Evolutionary conservation across 2,888 invertebrate genomes (phyloP).

Genomic region (Zaprionus obscuricornis): DNA sequence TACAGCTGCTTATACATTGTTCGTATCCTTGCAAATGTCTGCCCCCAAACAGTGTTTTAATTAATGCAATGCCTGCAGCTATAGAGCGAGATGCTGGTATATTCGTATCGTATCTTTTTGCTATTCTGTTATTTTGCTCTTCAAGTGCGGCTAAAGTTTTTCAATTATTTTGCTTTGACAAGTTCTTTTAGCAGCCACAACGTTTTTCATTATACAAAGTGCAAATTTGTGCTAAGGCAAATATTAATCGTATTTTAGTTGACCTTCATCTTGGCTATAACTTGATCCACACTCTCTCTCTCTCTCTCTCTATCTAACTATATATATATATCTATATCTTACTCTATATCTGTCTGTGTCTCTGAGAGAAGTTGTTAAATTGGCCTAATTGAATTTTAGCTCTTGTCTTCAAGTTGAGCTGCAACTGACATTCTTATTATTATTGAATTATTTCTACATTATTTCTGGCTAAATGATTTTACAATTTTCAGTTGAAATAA

Average conservation of each 20-base stretch:
- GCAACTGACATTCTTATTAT: constrained; percentile 33
- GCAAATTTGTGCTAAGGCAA: constrained; percentile 43
- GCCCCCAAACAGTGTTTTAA: constrained; percentile 34
- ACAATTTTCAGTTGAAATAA: too few relatives aligned
- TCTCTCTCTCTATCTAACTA: too few relatives aligned
- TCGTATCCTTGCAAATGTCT: constrained; percentile 1
- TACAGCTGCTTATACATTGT: background rate
- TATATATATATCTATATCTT: too few relatives aligned
- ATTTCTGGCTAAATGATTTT: too few relatives aligned
- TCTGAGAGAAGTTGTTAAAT: background rate
- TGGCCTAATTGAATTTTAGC: constrained; percentile 1
- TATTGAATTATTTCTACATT: constrained; percentile 23
- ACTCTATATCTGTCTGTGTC: too few relatives aligned
- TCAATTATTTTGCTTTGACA: constrained; percentile 68
- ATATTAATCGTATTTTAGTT: constrained; percentile 50
- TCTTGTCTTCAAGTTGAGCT: constrained; percentile 15
- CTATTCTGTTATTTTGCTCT: constrained; percentile 13
- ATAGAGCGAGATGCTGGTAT: constrained; percentile 3
- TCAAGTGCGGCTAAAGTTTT: constrained; percentile 55
- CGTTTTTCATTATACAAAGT: constrained; percentile 35
- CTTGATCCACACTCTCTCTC: constrained; percentile 10
- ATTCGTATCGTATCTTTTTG: constrained; percentile 17
- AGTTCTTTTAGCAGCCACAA: constrained; percentile 30
- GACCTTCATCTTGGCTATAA: constrained; percentile 6
- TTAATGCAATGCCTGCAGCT: constrained; percentile 51